Conservation (phyloP, 2,797 vertebrate genomes). For the Peromyscus aztecus region DNA sequence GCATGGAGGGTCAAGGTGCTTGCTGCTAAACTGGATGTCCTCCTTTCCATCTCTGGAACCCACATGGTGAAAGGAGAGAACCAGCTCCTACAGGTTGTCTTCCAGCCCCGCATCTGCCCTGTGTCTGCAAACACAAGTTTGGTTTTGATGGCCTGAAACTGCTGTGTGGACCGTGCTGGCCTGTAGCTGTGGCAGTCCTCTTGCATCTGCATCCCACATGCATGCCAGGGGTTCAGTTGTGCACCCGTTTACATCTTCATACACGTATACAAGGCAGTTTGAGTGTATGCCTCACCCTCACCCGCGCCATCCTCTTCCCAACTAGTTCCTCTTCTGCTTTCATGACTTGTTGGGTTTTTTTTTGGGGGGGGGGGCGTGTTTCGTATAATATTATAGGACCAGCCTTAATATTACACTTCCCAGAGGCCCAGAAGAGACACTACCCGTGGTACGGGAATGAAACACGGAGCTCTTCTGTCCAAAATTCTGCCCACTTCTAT, state of each 20-base stretch:
- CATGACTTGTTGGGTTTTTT: background rate
- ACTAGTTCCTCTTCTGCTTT: background rate
- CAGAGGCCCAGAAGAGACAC: no score
- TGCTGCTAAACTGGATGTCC: no score
- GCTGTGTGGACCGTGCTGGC: no score
- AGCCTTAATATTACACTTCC: no score
- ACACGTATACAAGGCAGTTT: background rate
- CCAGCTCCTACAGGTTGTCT: background rate
- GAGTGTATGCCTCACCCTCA: background rate
- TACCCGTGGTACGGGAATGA: no score
- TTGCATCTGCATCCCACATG: background rate
- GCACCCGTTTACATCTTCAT: background rate
- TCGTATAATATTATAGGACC: no score
- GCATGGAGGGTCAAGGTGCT: background rate
- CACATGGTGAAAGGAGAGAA: background rate
- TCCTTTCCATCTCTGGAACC: background rate
- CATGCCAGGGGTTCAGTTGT: background rate
- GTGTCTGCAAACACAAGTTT: background rate
- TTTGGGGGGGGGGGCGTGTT: no score
- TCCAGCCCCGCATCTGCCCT: background rate
- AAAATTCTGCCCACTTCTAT: no score
- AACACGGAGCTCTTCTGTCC: no score
- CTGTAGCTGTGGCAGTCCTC: background rate
- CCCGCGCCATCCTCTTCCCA: background rate
- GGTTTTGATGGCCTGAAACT: background rate